Conservation (phyloP, 2,797 vertebrate species). For the Linurgus olivaceus region DNA sequence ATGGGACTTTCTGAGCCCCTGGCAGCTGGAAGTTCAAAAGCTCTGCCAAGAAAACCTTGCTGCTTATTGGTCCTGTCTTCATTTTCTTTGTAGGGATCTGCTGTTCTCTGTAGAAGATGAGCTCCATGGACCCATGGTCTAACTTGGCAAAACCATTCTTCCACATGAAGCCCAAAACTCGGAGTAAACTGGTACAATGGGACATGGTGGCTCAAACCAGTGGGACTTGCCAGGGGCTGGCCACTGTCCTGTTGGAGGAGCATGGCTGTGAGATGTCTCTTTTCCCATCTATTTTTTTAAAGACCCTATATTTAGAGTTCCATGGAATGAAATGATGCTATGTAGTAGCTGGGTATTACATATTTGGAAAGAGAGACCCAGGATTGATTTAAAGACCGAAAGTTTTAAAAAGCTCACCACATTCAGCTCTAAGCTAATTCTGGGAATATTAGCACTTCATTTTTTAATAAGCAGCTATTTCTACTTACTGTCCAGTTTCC, state of each 20-base stretch:
- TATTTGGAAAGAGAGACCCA: conserved; percentile 20
- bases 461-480: conserved; percentile 58
- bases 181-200: background rate
- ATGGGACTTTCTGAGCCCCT: background rate
- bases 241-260: background rate
- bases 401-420: conserved; percentile 40
- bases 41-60: background rate
- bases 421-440: conserved; percentile 35
- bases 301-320: conserved; percentile 27
- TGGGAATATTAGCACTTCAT: conserved; percentile 54
- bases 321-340: background rate
- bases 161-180: background rate
- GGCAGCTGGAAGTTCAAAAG: background rate
- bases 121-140: background rate
- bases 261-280: background rate
- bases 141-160: background rate
- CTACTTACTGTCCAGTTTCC: conserved; percentile 48
- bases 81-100: background rate
- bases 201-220: background rate
- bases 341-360: background rate
- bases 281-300: background rate
- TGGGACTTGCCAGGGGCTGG: background rate
- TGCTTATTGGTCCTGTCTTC: background rate
- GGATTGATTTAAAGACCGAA: conserved; percentile 37
- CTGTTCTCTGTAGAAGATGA: background rate